Evolutionary conservation across 2,888 invertebrate species (phyloP).

Genomic region (Rhorus exstirpatorius): DNA sequence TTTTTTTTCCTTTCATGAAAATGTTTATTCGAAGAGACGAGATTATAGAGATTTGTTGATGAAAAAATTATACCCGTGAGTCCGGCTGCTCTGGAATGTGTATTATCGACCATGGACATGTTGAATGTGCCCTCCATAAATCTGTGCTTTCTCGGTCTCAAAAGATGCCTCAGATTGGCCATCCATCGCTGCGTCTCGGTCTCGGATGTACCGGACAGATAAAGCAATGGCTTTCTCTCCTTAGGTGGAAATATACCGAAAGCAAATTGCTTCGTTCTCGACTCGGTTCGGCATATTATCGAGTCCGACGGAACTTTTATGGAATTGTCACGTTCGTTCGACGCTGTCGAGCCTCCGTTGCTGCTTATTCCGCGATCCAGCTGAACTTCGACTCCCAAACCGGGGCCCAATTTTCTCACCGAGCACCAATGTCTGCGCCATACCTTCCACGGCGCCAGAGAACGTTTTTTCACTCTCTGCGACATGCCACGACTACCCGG

Average conservation of each 20-base stretch:
- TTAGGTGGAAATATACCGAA: constrained; percentile 90
- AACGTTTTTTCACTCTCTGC: constrained; percentile 80
- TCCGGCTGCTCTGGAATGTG: constrained; percentile 89
- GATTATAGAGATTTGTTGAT: too few species aligned
- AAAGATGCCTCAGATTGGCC: constrained; percentile 85
- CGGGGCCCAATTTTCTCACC: constrained; percentile 78
- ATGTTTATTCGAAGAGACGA: too few species aligned
- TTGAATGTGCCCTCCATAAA: constrained; percentile 87
- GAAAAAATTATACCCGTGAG: constrained; percentile 84
- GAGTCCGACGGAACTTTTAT: constrained; percentile 88
- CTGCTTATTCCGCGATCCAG: constrained; percentile 76
- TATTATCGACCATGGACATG: constrained; percentile 89
- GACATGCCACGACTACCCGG: constrained; percentile 79
- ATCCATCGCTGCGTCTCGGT: constrained; percentile 91
- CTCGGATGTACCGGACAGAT: constrained; percentile 89
- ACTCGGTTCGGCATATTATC: constrained; percentile 89
- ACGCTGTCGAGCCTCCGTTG: constrained; percentile 64
- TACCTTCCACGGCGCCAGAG: constrained; percentile 80
- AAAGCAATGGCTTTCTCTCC: constrained; percentile 89
- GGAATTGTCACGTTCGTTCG: constrained; percentile 78
- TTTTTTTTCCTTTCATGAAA: too few species aligned
- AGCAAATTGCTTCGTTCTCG: constrained; percentile 90
- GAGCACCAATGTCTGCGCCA: constrained; percentile 84
- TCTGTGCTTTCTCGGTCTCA: constrained; percentile 85
- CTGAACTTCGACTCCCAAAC: constrained; percentile 77